Conservation (phyloP, 2,888 invertebrate genomes). For the Mimachlamys varia region DNA sequence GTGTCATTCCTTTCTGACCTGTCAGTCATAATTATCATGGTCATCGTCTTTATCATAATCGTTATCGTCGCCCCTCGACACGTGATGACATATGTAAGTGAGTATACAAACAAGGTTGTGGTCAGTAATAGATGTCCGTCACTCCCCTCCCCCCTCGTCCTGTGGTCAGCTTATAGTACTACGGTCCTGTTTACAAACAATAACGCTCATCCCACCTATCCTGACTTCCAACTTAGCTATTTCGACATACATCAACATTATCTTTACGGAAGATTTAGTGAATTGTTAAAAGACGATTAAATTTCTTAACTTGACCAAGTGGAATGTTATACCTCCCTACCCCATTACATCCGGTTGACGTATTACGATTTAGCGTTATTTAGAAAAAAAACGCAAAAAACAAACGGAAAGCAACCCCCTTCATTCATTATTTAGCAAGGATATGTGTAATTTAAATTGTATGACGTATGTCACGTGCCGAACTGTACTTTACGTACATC, state of each 20-base stretch:
- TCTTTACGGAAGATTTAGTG: not conserved
- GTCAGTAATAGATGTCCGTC: not conserved
- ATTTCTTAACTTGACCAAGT: not conserved
- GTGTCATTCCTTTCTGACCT: not conserved
- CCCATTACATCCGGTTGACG: not conserved
- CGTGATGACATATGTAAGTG: not conserved
- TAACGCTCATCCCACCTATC: not conserved
- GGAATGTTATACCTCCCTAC: not conserved
- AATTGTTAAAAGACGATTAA: constrained; percentile 3
- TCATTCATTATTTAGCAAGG: not conserved
- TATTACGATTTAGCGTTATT: not conserved
- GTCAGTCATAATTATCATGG: too few relatives aligned
- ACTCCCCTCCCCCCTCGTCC: not conserved
- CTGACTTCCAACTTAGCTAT: not conserved
- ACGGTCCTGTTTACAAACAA: not conserved
- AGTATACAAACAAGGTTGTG: not conserved
- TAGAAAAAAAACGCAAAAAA: not conserved
- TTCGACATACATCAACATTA: not conserved
- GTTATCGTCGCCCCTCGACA: not conserved
- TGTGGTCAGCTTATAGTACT: not conserved
- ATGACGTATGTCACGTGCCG: not conserved
- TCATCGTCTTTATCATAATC: too few relatives aligned
- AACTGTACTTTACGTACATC: too few relatives aligned
- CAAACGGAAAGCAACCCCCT: not conserved
- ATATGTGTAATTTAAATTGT: not conserved